phyloP scores from a whole-genome alignment of 2,888 invertebrate genomes.

The Nasonia oneida region DNA sequence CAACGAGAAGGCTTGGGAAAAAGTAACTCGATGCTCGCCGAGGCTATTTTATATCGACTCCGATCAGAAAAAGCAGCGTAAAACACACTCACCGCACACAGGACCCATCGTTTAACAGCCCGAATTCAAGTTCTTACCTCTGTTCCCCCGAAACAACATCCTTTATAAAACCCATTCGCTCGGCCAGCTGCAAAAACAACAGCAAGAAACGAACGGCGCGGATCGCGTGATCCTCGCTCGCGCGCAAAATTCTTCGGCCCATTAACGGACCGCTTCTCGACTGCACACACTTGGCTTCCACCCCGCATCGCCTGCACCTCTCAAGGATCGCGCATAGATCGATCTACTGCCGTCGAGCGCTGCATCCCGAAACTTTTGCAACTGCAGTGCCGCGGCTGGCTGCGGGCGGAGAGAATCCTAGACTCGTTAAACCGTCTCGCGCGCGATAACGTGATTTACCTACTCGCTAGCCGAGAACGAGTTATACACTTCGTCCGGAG shows the following conservation, averaged over 20 bases:
- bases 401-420: not conserved
- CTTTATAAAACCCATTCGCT: not conserved
- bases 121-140: not conserved
- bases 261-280: slow-evolving; percentile 22
- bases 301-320: not conserved
- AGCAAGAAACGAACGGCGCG: not conserved
- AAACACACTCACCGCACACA: not conserved
- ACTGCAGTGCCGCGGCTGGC: not conserved
- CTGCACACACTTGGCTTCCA: not conserved
- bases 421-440: slow-evolving; percentile 19
- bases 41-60: too few relatives aligned
- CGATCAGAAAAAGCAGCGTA: not conserved
- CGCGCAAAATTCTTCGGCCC: slow-evolving; percentile 38
- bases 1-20: too few relatives aligned
- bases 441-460: slow-evolving; percentile 43
- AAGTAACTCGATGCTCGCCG: too few relatives aligned
- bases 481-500: not conserved
- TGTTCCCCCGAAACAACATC: not conserved
- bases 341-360: not conserved
- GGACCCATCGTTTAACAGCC: not conserved
- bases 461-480: not conserved
- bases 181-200: not conserved
- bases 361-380: not conserved
- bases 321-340: slow-evolving; percentile 28
- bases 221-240: not conserved